Conservation (phyloP, 2,888 invertebrate genomes). For the Cephus runcator region DNA sequence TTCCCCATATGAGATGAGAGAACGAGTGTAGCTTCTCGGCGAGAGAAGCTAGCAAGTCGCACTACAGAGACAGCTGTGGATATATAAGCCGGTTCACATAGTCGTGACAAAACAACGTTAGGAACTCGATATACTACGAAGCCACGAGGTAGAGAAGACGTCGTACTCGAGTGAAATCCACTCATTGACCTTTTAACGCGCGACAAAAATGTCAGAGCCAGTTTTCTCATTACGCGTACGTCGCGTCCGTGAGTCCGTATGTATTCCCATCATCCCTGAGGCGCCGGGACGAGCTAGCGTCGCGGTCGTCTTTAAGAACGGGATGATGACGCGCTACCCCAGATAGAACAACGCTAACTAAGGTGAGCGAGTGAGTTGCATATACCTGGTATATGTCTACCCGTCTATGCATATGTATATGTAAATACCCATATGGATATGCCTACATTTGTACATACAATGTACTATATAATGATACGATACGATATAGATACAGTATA, state of each 20-base stretch:
- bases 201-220: slow-evolving; percentile 53
- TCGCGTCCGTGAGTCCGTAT: background rate
- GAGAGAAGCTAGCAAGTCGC: background rate
- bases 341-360: background rate
- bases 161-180: slow-evolving; percentile 59
- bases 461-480: background rate
- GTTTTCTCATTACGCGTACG: slow-evolving; percentile 40
- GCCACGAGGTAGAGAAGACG: background rate
- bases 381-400: background rate
- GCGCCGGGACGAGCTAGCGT: background rate
- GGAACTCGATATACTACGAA: background rate
- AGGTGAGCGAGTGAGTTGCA: background rate
- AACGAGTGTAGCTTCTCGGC: background rate
- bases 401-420: background rate
- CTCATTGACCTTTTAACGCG: slow-evolving; percentile 61
- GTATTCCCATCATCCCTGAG: background rate
- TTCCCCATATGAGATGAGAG: background rate
- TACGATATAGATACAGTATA: background rate
- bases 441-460: background rate
- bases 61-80: background rate
- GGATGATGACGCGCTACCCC: background rate
- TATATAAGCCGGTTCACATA: background rate
- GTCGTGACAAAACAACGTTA: background rate
- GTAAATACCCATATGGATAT: background rate
- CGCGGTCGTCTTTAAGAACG: background rate